Evolutionary conservation across 2,797 vertebrate species (phyloP).

Genomic region (Pangasius macronema): DNA sequence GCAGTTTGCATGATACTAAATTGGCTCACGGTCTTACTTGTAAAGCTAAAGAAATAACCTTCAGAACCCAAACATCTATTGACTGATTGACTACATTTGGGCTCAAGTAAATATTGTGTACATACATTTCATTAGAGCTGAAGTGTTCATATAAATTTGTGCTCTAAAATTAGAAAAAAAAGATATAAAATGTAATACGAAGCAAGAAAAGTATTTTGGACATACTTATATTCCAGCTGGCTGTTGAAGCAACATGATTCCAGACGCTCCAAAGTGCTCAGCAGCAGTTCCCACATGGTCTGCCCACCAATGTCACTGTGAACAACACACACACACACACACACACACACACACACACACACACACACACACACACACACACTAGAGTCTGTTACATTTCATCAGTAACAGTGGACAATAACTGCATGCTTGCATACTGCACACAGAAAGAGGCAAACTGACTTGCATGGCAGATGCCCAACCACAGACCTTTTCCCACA

Average conservation of each 20-base stretch:
- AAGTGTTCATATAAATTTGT: not conserved
- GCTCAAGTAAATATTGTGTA: not conserved
- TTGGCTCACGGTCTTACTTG: not conserved
- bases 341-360: constrained; percentile 10
- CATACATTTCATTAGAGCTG: not conserved
- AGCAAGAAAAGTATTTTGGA: constrained; percentile 44
- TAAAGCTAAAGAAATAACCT: not conserved
- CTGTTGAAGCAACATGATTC: constrained; percentile 86
- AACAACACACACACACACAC: not conserved
- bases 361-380: not conserved
- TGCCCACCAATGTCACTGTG: constrained; percentile 80
- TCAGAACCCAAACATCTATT: not conserved
- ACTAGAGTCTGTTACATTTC: not conserved
- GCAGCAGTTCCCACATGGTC: constrained; percentile 79
- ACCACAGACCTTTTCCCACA: not conserved
- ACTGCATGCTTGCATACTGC: not conserved
- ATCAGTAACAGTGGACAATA: not conserved
- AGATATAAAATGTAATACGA: not conserved
- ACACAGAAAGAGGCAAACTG: not conserved
- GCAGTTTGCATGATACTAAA: not conserved
- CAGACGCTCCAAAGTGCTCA: constrained; percentile 78
- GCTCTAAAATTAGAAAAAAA: not conserved
- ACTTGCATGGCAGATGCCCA: not conserved
- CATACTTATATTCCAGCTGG: constrained; percentile 89
- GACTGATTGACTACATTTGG: not conserved